These are phyloP conservation scores for Odontomyia ornata DNA, from an alignment of 2,888 invertebrate genomes.

Conservation along the genomic window DNA sequence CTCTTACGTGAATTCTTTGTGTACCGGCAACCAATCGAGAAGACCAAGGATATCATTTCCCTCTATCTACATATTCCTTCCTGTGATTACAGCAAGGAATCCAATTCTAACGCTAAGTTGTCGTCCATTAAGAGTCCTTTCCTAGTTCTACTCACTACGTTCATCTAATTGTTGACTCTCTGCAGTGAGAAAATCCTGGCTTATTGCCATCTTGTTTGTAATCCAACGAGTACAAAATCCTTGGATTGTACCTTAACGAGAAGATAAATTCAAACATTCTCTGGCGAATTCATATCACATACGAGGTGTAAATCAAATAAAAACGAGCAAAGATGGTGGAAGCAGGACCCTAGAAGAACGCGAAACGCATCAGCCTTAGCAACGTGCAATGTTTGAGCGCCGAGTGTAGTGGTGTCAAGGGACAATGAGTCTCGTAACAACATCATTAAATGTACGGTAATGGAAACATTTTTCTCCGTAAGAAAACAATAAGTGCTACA, in stretches of 20 bases:
- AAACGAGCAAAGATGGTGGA: conserved; percentile 34
- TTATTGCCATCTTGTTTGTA: background rate
- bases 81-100: conserved; percentile 17
- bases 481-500: conserved; percentile 5
- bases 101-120: conserved; percentile 22
- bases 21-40: background rate
- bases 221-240: background rate
- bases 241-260: background rate
- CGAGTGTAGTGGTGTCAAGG: background rate
- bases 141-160: background rate
- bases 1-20: conserved; percentile 5
- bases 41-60: background rate
- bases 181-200: conserved; percentile 19
- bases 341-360: background rate
- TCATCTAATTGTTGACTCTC: conserved; percentile 27
- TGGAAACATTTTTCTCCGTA: conserved; percentile 31
- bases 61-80: background rate
- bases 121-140: conserved; percentile 25
- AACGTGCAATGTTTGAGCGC: background rate
- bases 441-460: conserved; percentile 40
- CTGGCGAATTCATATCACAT: conserved; percentile 47
- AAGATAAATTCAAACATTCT: conserved; percentile 30
- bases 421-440: conserved; percentile 15
- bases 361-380: background rate
- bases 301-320: conserved; percentile 49